Evolutionary conservation across 1,140 invertebrate species (phyloP), one percentile per base, ranked within the genome.

Genomic region (Drosophila biarmipes): DNA sequence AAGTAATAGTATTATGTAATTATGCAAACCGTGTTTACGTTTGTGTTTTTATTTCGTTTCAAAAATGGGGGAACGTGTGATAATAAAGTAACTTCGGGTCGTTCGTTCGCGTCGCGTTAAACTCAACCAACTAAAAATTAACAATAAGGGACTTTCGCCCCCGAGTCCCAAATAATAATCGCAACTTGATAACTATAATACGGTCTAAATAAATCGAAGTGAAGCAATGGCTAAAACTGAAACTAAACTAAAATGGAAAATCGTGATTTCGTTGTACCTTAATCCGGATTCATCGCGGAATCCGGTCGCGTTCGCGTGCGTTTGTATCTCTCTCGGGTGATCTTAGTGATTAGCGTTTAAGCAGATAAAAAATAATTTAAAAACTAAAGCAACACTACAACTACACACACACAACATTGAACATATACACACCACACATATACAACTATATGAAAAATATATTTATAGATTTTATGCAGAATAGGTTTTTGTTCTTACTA

Each of bases 201-300:
- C 53, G 45, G 58, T 62, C 48, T 69, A 69, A 75, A 46, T 73
- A 73, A 72, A 63, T 35, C 51, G 52, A 38, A 72, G 49, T 37
- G 51, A 64, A 48, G 55, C 57, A 77, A 77, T 40, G 42, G 56
- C 56, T 51, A 86, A 78, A 76, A 51, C 62, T 38, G 53, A 78
- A 80, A 80, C 69, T 74, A 78, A 89, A 66, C 73, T 55, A 58
- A 51, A 78, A 77, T 71, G 66, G 61, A 67, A 86, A 90, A 92
- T 92, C 91, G 91, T 92, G 91, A 92, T 92, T 92, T 92, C 91
- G 91, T 92, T 92, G 87, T 91, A 92, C 91, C 91, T 91, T 92
- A 92, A 92, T 91, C 90, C 91, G 91, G 90, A 92, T 92, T 92
- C 91, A 91, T 87, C 91, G 91, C 90, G 91, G 91, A 92, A 92